phyloP scores from a whole-genome alignment of 2,888 invertebrate genomes.

The Neoascia interrupta region DNA sequence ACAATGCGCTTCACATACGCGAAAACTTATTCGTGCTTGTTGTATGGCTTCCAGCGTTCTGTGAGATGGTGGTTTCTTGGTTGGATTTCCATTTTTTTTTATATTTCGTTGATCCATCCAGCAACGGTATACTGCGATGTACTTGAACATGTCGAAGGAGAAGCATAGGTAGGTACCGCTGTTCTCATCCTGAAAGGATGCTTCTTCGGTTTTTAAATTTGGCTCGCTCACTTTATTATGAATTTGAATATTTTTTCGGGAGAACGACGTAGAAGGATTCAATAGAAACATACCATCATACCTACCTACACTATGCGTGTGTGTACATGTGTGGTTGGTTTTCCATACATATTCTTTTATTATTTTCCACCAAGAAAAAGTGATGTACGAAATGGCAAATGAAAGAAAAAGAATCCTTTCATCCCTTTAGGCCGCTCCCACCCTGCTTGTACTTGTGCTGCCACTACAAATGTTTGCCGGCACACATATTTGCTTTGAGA shows the following conservation, averaged over 20 bases:
- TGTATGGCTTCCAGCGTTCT: constrained; percentile 36
- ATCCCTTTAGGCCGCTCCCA: constrained; percentile 69
- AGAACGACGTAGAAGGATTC: constrained; percentile 55
- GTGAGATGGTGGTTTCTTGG: constrained; percentile 53
- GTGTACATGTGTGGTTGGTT: constrained; percentile 31
- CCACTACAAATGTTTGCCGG: constrained; percentile 69
- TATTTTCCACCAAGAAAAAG: constrained; percentile 24
- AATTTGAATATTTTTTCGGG: constrained; percentile 60
- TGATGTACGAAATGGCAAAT: constrained; percentile 23
- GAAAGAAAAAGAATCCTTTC: constrained; percentile 57
- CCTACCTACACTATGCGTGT: constrained; percentile 16
- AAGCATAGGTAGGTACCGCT: no score
- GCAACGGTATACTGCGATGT: constrained; percentile 33
- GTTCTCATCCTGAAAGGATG: constrained; percentile 62
- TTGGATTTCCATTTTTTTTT: constrained; percentile 21
- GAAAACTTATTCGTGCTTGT: constrained; percentile 47
- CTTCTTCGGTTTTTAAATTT: constrained; percentile 33
- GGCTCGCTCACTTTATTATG: constrained; percentile 7
- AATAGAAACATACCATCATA: no score
- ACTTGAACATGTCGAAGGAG: constrained; percentile 67
- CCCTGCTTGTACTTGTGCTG: constrained; percentile 59
- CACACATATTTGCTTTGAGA: constrained; percentile 66
- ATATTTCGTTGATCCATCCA: constrained; percentile 11
- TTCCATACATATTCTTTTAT: constrained; percentile 14
- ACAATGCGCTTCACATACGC: constrained; percentile 38